phyloP scores from a whole-genome alignment of 2,797 vertebrate genomes.

The Silurus aristotelis region DNA sequence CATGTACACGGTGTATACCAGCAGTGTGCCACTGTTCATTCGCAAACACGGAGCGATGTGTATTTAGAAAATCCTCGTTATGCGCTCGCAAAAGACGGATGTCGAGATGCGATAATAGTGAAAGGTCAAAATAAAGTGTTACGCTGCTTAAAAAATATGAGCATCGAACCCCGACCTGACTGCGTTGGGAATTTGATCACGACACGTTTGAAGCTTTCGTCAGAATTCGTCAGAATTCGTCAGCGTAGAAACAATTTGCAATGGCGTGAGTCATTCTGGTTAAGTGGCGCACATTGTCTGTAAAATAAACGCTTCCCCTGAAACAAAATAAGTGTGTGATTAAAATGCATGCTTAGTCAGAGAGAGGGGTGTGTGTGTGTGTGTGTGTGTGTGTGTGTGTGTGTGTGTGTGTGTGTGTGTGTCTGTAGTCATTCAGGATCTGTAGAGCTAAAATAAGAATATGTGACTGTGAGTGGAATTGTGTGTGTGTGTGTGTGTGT shows the following conservation, averaged over 20 bases:
- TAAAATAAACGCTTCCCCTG: conserved; percentile 30
- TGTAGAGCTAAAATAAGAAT: conserved; percentile 42
- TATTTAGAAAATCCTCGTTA: background rate
- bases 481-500: background rate
- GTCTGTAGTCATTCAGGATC: conserved; percentile 37
- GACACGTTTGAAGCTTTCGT: conserved; percentile 8
- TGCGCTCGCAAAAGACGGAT: background rate
- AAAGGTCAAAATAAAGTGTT: conserved; percentile 8
- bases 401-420: too few species aligned
- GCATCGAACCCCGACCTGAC: conserved; percentile 8
- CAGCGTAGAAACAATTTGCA: conserved; percentile 32
- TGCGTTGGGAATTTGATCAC: background rate
- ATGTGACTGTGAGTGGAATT: conserved; percentile 20
- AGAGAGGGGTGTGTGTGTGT: background rate
- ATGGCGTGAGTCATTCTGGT: conserved; percentile 31
- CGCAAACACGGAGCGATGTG: background rate
- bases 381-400: too few species aligned
- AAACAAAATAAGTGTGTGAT: conserved; percentile 37
- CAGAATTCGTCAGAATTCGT: conserved; percentile 25
- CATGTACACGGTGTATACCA: background rate
- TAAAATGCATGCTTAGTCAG: conserved; percentile 48
- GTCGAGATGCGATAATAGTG: background rate
- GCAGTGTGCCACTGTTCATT: background rate
- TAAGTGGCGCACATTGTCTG: conserved; percentile 31
- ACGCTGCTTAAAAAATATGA: background rate